A percentile compares a stretch with the other conserved stretches of the same genome.
These are phyloP conservation scores for Ametastegia equiseti DNA, from an alignment of 2,888 invertebrate species.

Conservation along the genomic window DNA sequence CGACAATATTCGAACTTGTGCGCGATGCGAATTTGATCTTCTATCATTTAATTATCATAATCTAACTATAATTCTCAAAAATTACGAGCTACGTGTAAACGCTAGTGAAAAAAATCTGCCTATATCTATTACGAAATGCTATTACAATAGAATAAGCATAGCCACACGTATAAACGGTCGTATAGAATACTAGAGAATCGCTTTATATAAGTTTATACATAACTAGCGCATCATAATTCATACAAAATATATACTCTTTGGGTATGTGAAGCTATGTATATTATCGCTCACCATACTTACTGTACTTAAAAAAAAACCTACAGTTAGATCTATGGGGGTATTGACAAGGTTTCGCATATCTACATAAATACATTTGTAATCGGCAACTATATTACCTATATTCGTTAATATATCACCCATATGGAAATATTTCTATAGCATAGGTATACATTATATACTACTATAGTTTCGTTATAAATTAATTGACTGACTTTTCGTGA, in stretches of 20 bases:
- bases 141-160: not conserved
- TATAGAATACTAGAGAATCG: not conserved
- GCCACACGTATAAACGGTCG: not conserved
- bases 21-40: not conserved
- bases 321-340: too few species aligned
- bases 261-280: conserved; percentile 25
- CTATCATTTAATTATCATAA: not conserved
- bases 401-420: not conserved
- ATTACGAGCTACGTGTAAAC: not conserved
- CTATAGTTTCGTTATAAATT: not conserved
- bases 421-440: not conserved
- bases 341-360: not conserved
- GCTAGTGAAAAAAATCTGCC: not conserved
- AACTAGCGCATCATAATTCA: not conserved
- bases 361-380: not conserved
- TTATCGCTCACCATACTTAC: not conserved
- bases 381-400: not conserved
- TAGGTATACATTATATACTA: too few species aligned
- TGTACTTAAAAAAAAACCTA: too few species aligned
- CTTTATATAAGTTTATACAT: not conserved
- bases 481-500: not conserved
- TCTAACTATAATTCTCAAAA: not conserved
- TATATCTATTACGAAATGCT: not conserved
- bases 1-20: not conserved
- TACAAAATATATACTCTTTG: conserved; percentile 35